A percentile compares a stretch with the other conserved stretches of the same genome.
Evolutionary conservation across 2,888 invertebrate genomes (phyloP).

Genomic region (Drosophila siamana): DNA sequence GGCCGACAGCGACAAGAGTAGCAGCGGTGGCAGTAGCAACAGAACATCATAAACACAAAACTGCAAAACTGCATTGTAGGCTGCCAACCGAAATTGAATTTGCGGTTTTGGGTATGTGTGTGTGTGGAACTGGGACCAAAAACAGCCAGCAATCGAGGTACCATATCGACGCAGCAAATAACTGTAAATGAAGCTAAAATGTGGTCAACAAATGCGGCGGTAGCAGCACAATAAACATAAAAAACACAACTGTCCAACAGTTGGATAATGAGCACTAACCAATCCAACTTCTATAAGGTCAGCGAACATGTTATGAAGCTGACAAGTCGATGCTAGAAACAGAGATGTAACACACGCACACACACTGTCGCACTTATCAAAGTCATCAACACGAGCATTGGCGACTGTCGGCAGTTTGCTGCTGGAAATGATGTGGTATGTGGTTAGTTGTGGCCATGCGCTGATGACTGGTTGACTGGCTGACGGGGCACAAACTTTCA

Average conservation of each 20-base stretch:
- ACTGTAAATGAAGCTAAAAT: constrained; percentile 79
- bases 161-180: constrained; percentile 59
- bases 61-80: constrained; percentile 56
- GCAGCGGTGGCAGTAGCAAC: constrained; percentile 10
- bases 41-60: constrained; percentile 47
- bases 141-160: neutral
- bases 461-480: constrained; percentile 45
- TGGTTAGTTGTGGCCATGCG: constrained; percentile 59
- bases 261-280: constrained; percentile 31
- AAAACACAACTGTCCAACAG: constrained; percentile 2
- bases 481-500: constrained; percentile 40
- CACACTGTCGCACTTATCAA: constrained; percentile 26
- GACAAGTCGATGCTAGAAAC: constrained; percentile 18
- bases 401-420: constrained; percentile 56
- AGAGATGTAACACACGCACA: constrained; percentile 37
- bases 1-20: constrained; percentile 26
- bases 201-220: constrained; percentile 62
- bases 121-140: constrained; percentile 11
- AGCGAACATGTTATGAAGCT: neutral
- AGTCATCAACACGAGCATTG: constrained; percentile 25
- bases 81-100: constrained; percentile 77
- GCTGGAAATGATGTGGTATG: constrained; percentile 63
- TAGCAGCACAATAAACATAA: constrained; percentile 42
- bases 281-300: constrained; percentile 1
- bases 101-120: constrained; percentile 58